Evolutionary conservation across 1,140 invertebrate species (phyloP), one percentile per base, ranked within the genome.

Genomic region (Limonius californicus): DNA sequence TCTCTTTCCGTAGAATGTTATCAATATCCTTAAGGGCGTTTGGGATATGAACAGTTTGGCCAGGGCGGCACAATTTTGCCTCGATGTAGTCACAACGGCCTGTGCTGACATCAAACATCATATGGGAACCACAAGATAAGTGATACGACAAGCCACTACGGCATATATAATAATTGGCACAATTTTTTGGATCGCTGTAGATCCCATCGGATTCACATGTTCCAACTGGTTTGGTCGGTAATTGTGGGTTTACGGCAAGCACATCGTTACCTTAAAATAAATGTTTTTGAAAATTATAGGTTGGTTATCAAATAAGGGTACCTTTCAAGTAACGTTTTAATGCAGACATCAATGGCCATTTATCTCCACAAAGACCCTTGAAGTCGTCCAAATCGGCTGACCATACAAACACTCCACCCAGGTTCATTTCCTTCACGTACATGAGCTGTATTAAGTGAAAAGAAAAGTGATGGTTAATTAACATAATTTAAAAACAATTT

Each of bases 381-480:
- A 87, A 88, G 65, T 88, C 87, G 63, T 89, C 87, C 65, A 87
- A 76, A 70, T 88, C 86, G 4, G 87, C 75, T 2, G 87, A 81
- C 80, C 83, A 87, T 0, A 88, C 79, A 19, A 86, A 88, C 8
- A 84, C 82, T 12, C 89, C 89, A 4, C 83, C 87, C 20, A 89
- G 75, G 59, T 79, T 83, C 54, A 77, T 77, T 11, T 83, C 82
- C 62, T 82, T 82, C 1, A 87, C 77, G 64, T 86, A 91, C 2
- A 83, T 80, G 70, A 86, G 81, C 83, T 59, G 9, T 2, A 57
- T 35, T 57, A n/a, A 42, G 54, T n/a, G 8, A 16, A 14, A 12
- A 56, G 32, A 56, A 27, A 27, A n/a, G 23, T 27, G 23, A 27
- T 27, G 23, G 9, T 27, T n/a, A n/a, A n/a, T n/a, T n/a, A n/a